Evolutionary conservation across 2,888 invertebrate genomes (phyloP).

Genomic region (Cotesia congregata): DNA sequence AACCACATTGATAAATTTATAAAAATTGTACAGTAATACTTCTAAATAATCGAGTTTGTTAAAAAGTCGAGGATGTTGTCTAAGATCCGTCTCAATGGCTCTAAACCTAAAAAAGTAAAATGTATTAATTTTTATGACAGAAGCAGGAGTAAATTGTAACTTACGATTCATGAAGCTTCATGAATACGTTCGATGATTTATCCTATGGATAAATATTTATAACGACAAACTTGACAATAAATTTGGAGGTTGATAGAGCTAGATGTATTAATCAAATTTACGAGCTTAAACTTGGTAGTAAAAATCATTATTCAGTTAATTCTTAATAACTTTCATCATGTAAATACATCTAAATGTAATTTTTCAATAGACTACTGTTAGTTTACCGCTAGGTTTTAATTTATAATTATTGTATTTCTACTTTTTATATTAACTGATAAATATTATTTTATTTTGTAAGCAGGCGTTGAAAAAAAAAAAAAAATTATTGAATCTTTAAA

Average conservation of each 20-base stretch:
- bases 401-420: background rate
- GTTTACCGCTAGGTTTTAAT: background rate
- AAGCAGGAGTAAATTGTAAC: background rate
- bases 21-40: no score
- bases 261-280: background rate
- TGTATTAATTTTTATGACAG: background rate
- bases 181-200: background rate
- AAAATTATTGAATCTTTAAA: background rate
- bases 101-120: background rate
- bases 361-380: background rate
- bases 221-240: background rate
- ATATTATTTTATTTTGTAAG: background rate
- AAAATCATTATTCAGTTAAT: background rate
- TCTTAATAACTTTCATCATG: background rate
- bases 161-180: background rate
- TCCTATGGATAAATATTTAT: conserved; percentile 1
- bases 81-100: background rate
- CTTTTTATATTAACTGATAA: background rate
- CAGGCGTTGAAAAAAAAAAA: background rate
- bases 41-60: no score
- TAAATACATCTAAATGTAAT: background rate
- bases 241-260: background rate
- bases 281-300: background rate
- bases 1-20: no score
- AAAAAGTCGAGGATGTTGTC: background rate